Base-by-base conservation (phyloP, 2,888 invertebrate species). In the Coleophora flavipennella region DNA sequence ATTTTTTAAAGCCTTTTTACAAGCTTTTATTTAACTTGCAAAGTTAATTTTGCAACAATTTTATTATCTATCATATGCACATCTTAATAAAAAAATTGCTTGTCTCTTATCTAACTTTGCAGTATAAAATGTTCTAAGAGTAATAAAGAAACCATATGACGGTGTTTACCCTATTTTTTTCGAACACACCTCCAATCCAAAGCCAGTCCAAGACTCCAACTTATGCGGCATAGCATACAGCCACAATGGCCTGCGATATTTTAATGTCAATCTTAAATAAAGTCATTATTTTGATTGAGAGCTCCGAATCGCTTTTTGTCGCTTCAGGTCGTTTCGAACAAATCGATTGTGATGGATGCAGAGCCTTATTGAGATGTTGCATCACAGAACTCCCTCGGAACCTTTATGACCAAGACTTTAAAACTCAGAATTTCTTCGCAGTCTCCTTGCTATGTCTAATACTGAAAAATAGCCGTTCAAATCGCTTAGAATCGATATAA, bases 231-330 rank as follows among this genome's bases (percentile, higher is more conserved):
- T 20, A 20, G 20, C 20, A 20, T 20, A 20, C 20, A 20, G 20
- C 6, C 20, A 64, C 80, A 83, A 81, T 79, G 57, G 64, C 49
- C 50, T 53, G 69, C 75, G 54, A 83, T 84, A 81, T 83, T 70
- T 84, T 80, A 81, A 73, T 80, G 81, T 84, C 83, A 84, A 74
- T 70, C 67, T 79, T 73, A 81, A 84, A 84, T 84, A 83, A 80
- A 84, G 83, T 77, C 83, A 79, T 84, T 83, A 84, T 83, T 77
- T 80, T 83, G 83, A 84, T 84, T 76, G 81, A 84, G 62, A 59
- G 74, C 52, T 52, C 45, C 54, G 58, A 52, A 59, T 61, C 59
- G 50, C 49, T 64, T 64, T 68, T 68, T 65, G 66, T 68, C 62
- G 55, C 57, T 55, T 57, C 56, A 40, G 49, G 36, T 49, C 55